phyloP scores from a whole-genome alignment of 2,888 invertebrate species.

The Papilio elwesi region DNA sequence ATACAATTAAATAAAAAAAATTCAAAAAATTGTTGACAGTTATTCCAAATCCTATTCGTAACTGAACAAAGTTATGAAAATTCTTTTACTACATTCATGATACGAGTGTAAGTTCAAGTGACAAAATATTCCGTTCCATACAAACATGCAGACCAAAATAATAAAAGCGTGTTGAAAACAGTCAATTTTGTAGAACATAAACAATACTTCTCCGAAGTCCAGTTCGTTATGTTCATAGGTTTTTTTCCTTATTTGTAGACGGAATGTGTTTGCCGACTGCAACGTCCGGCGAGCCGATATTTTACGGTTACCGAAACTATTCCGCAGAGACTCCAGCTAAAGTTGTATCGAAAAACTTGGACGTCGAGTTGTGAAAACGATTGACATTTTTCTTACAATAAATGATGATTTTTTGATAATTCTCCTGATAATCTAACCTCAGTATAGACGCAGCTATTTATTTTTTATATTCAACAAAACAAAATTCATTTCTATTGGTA shows the following conservation, averaged over 20 bases:
- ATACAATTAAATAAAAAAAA: too few relatives aligned
- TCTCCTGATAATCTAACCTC: neutral
- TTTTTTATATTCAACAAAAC: too few relatives aligned
- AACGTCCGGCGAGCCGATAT: slow-evolving; percentile 28
- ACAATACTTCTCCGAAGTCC: slow-evolving; percentile 1
- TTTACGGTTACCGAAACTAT: slow-evolving; percentile 29
- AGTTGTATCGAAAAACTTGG: slow-evolving; percentile 21
- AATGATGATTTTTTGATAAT: neutral
- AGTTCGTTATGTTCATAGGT: neutral
- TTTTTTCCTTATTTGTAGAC: slow-evolving; percentile 18
- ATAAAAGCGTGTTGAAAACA: neutral
- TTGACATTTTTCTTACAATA: slow-evolving; percentile 6
- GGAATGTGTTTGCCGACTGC: slow-evolving; percentile 4
- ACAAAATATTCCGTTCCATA: too few relatives aligned
- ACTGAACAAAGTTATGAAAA: too few relatives aligned
- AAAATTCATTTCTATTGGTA: too few relatives aligned
- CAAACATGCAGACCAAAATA: too few relatives aligned
- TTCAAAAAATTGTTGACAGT: too few relatives aligned
- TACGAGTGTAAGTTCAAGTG: too few relatives aligned
- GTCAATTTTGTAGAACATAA: neutral
- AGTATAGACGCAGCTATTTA: too few relatives aligned
- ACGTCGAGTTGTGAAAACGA: neutral
- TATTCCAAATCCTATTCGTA: too few relatives aligned
- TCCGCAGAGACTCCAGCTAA: slow-evolving; percentile 19
- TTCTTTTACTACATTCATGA: too few relatives aligned